Conservation (phyloP, 2,797 vertebrate species). For the Ciconia nigra region DNA sequence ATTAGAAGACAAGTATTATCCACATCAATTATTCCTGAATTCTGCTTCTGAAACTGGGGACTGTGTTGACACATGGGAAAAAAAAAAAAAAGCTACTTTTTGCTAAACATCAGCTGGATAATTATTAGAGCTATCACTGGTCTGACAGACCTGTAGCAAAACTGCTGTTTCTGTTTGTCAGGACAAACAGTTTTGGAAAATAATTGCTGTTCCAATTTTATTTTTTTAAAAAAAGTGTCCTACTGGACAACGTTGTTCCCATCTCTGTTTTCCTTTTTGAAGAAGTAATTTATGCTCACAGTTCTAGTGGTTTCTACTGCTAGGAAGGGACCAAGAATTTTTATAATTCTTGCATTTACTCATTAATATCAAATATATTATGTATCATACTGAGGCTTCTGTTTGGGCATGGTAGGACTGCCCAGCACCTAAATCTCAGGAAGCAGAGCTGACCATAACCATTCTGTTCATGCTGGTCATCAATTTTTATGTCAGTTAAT, state of each 20-base stretch:
- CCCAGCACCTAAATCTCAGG: background rate
- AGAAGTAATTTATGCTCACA: background rate
- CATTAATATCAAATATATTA: background rate
- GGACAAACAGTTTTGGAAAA: background rate
- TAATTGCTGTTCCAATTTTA: background rate
- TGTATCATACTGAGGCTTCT: background rate
- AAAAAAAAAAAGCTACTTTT: background rate
- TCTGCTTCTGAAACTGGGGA: background rate
- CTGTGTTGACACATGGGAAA: background rate
- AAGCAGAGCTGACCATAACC: background rate
- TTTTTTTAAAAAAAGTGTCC: background rate
- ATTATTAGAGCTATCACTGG: background rate
- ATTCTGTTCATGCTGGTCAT: background rate
- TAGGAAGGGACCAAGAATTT: background rate
- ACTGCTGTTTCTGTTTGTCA: background rate
- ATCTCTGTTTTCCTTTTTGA: background rate
- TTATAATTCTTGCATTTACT: background rate
- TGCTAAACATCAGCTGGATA: background rate
- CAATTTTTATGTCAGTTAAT: background rate
- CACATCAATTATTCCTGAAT: background rate
- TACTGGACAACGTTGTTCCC: background rate
- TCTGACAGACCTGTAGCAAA: background rate
- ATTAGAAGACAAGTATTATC: background rate
- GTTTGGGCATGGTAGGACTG: background rate
- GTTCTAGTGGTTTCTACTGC: background rate